These are phyloP conservation scores for Geodia barretti DNA, from an alignment of 37 sponge, comb jelly and placozoan genomes.

Conservation along the genomic window DNA sequence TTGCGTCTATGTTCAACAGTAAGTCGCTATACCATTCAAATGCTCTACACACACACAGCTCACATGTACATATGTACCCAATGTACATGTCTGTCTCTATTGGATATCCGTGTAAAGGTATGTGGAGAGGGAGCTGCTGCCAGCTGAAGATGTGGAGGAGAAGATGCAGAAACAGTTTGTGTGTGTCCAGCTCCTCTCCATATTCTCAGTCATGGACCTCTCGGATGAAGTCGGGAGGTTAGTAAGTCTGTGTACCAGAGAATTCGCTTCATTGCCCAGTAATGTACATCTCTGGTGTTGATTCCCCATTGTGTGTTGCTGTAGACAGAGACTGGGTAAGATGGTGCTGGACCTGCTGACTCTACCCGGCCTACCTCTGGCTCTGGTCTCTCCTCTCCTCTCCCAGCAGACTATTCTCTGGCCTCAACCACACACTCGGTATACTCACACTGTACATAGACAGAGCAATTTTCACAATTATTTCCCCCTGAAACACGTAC, in stretches of 20 bases:
- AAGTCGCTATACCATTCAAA: too few relatives aligned
- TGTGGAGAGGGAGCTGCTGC: slow-evolving; percentile 28
- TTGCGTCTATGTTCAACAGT: slow-evolving; percentile 74
- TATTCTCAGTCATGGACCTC: slow-evolving; percentile 48
- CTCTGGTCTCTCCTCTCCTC: slow-evolving; percentile 44
- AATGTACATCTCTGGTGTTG: neutral
- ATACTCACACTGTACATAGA: too few relatives aligned
- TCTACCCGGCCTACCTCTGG: slow-evolving; percentile 33
- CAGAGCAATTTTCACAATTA: too few relatives aligned
- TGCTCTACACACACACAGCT: too few relatives aligned
- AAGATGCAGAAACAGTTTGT: slow-evolving; percentile 57
- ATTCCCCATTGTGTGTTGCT: too few relatives aligned
- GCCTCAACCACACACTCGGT: slow-evolving; percentile 67
- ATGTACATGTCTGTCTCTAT: too few relatives aligned
- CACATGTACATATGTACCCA: too few relatives aligned
- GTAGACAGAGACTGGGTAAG: slow-evolving; percentile 44
- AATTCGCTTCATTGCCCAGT: too few relatives aligned
- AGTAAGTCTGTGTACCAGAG: too few relatives aligned
- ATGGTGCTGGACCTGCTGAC: slow-evolving; percentile 28
- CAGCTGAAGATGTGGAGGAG: slow-evolving; percentile 15
- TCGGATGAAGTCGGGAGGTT: slow-evolving; percentile 87
- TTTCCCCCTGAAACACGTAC: too few relatives aligned
- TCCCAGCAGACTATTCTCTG: slow-evolving; percentile 49
- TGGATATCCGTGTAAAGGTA: slow-evolving; percentile 29
- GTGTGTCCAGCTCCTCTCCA: slow-evolving; percentile 56